Evolutionary conservation across 2,888 invertebrate species (phyloP).

Genomic region (Amblyteles armatorius): DNA sequence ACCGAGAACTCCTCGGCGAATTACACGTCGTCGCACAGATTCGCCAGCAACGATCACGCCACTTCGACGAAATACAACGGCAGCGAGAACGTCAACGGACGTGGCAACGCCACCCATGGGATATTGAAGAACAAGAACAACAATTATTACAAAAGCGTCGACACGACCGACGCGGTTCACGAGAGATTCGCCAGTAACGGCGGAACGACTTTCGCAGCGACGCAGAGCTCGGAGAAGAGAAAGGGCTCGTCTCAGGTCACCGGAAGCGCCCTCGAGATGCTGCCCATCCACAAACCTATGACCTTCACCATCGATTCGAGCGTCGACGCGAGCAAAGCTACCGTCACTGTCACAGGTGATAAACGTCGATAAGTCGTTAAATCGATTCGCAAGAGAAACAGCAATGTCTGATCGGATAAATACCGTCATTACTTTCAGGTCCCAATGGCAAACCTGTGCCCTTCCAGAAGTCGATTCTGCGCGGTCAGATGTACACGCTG

Average conservation of each 20-base stretch:
- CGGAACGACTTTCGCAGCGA: slow-evolving; percentile 64
- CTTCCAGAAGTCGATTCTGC: slow-evolving; percentile 81
- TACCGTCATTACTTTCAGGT: slow-evolving; percentile 75
- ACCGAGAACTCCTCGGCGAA: slow-evolving; percentile 78
- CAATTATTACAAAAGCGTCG: slow-evolving; percentile 78
- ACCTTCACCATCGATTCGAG: slow-evolving; percentile 86
- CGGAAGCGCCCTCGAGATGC: slow-evolving; percentile 88
- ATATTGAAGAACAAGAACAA: slow-evolving; percentile 82
- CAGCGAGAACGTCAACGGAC: slow-evolving; percentile 72
- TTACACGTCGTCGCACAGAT: slow-evolving; percentile 71
- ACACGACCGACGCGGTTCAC: slow-evolving; percentile 77
- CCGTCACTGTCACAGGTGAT: slow-evolving; percentile 85
- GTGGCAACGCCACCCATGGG: slow-evolving; percentile 77
- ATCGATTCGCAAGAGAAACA: background rate
- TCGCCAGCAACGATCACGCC: slow-evolving; percentile 74
- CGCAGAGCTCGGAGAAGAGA: slow-evolving; percentile 64
- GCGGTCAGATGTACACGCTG: slow-evolving; percentile 84
- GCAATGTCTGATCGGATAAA: too few species aligned
- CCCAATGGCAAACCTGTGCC: slow-evolving; percentile 83
- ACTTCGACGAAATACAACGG: slow-evolving; percentile 73
- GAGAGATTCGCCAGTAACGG: slow-evolving; percentile 76
- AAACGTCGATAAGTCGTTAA: slow-evolving; percentile 27
- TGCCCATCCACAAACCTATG: slow-evolving; percentile 87
- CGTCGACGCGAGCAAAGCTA: slow-evolving; percentile 84
- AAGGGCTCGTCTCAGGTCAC: slow-evolving; percentile 82